phyloP scores from a whole-genome alignment of 1,140 invertebrate genomes.

The Tetraneura akinire region DNA sequence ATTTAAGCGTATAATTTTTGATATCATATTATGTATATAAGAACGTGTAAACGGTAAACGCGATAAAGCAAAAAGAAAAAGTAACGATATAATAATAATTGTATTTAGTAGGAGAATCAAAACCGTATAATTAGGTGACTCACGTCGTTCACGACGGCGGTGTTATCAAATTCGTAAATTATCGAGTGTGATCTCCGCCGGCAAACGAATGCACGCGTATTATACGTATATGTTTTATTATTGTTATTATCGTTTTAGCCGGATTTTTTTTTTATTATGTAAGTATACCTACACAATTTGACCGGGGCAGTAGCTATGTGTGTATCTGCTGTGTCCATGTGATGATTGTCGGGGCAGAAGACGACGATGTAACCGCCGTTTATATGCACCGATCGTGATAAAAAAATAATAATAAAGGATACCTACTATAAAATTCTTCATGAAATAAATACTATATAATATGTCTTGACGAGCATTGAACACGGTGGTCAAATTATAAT shows the following conservation, averaged over 20 bases:
- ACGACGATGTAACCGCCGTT: constrained; percentile 38
- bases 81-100: neutral
- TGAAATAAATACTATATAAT: too few relatives aligned
- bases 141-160: constrained; percentile 19
- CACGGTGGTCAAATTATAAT: too few relatives aligned
- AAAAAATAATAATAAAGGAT: constrained; percentile 5
- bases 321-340: neutral
- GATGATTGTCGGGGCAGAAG: constrained; percentile 8
- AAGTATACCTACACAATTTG: neutral
- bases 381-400: constrained; percentile 26
- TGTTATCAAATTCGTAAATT: constrained; percentile 40
- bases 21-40: too few relatives aligned
- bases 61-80: neutral
- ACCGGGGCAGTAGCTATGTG: neutral
- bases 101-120: neutral
- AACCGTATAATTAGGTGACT: constrained; percentile 18
- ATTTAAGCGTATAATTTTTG: neutral
- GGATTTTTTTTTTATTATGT: neutral
- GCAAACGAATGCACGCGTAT: neutral
- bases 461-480: neutral
- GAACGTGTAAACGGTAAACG: constrained; percentile 8
- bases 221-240: constrained; percentile 11
- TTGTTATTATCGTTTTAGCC: constrained; percentile 30
- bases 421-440: constrained; percentile 1
- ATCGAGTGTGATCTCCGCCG: constrained; percentile 35